phyloP scores from a whole-genome alignment of 2,797 vertebrate genomes.

The Cryptoprocta ferox region DNA sequence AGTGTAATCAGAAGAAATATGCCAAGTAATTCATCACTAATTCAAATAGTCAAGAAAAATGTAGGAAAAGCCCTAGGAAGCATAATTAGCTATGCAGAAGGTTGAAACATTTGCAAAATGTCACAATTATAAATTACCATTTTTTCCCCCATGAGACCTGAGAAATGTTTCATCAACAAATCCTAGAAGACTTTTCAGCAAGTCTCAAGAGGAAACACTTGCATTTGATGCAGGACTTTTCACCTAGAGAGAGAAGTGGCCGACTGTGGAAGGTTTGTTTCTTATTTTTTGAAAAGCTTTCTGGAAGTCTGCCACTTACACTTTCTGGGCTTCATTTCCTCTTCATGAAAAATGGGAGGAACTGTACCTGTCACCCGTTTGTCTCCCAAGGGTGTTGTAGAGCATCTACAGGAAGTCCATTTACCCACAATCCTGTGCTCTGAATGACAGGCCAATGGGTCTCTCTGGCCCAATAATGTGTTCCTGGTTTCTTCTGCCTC shows the following conservation, averaged over 20 bases:
- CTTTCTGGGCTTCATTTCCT: slow-evolving; percentile 45
- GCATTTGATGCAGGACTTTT: neutral
- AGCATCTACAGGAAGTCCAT: neutral
- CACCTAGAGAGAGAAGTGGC: neutral
- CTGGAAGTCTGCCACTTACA: slow-evolving; percentile 35
- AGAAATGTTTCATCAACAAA: slow-evolving; percentile 56
- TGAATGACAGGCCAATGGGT: slow-evolving; percentile 33
- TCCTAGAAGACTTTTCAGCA: slow-evolving; percentile 37
- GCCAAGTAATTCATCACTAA: slow-evolving; percentile 71
- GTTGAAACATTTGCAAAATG: slow-evolving; percentile 69
- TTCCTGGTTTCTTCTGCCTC: slow-evolving; percentile 44
- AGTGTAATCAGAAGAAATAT: slow-evolving; percentile 69
- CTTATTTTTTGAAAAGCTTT: slow-evolving; percentile 45
- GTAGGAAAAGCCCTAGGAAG: slow-evolving; percentile 56
- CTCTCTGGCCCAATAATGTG: slow-evolving; percentile 53
- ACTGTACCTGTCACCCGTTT: slow-evolving; percentile 17
- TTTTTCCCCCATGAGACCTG: neutral
- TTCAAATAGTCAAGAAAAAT: slow-evolving; percentile 68
- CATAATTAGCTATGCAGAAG: slow-evolving; percentile 67
- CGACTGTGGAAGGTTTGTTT: neutral
- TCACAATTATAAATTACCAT: slow-evolving; percentile 57
- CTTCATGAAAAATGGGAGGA: slow-evolving; percentile 53
- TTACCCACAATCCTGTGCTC: slow-evolving; percentile 47
- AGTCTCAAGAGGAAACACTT: slow-evolving; percentile 26
- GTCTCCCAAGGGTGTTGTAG: neutral